Evolutionary conservation across 2,888 invertebrate species (phyloP).

Genomic region (Drosophila neutralis): DNA sequence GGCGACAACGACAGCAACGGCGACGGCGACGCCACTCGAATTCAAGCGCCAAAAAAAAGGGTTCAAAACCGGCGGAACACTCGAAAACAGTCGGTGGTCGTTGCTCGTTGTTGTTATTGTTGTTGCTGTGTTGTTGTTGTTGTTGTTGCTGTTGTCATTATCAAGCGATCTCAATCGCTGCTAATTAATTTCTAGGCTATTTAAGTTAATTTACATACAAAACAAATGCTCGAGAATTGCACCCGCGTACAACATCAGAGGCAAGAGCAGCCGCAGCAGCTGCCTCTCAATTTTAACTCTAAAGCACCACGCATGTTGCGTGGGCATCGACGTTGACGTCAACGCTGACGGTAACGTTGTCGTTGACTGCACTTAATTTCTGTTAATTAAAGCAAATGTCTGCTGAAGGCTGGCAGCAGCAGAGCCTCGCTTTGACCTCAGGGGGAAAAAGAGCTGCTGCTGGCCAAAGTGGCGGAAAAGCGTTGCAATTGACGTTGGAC

Average conservation of each 20-base stretch:
- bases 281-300: slow-evolving; percentile 10
- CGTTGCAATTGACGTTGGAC: slow-evolving; percentile 62
- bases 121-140: slow-evolving; percentile 11
- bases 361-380: slow-evolving; percentile 64
- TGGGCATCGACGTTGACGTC: slow-evolving; percentile 51
- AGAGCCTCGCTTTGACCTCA: neutral
- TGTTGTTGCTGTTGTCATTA: slow-evolving; percentile 62
- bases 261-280: slow-evolving; percentile 8
- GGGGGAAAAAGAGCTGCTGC: slow-evolving; percentile 15
- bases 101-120: slow-evolving; percentile 3
- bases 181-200: slow-evolving; percentile 81
- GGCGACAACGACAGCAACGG: slow-evolving; percentile 42
- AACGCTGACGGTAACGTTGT: slow-evolving; percentile 9
- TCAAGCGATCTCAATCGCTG: slow-evolving; percentile 78
- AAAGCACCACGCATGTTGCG: slow-evolving; percentile 47
- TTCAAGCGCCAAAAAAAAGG: slow-evolving; percentile 52
- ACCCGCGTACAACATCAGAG: slow-evolving; percentile 61
- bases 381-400: slow-evolving; percentile 77
- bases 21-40: slow-evolving; percentile 36
- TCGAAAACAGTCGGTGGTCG: slow-evolving; percentile 57
- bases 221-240: slow-evolving; percentile 63
- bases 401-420: slow-evolving; percentile 20
- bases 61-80: slow-evolving; percentile 46
- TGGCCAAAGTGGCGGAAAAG: slow-evolving; percentile 64
- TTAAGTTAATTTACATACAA: slow-evolving; percentile 78